A percentile compares a stretch with the other conserved stretches of the same genome.
Evolutionary conservation across 2,888 invertebrate species (phyloP).

Genomic region (Spisula solida): DNA sequence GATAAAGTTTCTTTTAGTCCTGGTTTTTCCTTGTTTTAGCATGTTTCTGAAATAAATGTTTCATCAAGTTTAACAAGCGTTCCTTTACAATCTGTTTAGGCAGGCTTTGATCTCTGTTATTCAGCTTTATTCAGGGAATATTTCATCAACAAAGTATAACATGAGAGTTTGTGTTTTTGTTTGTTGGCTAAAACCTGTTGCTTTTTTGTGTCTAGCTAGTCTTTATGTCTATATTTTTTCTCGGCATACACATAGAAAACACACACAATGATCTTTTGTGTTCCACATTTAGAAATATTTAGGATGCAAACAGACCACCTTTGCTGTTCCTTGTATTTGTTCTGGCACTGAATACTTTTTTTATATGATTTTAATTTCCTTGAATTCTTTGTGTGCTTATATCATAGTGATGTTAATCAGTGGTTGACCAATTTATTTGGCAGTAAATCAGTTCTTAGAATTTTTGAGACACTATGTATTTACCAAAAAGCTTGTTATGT

Average conservation of each 20-base stretch:
- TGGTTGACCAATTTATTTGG: not conserved
- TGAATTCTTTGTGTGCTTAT: not conserved
- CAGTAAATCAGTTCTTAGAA: not conserved
- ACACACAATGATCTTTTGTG: conserved; percentile 8
- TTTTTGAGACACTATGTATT: not conserved
- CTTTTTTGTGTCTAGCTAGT: conserved; percentile 1
- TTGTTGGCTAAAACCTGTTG: not conserved
- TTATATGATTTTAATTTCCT: not conserved
- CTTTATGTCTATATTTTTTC: not conserved
- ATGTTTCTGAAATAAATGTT: not conserved
- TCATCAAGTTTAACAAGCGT: not conserved
- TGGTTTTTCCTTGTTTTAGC: not conserved
- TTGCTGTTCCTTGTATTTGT: not conserved
- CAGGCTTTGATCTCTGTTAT: not conserved
- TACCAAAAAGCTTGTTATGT: not conserved
- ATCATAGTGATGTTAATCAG: not conserved
- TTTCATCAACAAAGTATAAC: not conserved
- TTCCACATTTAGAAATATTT: not conserved
- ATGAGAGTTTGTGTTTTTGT: not conserved
- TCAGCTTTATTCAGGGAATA: not conserved
- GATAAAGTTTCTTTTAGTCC: not conserved
- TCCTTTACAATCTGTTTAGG: not conserved
- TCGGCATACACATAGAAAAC: not conserved
- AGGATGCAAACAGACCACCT: not conserved
- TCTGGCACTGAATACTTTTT: not conserved